Evolutionary conservation across 2,113 vertebrate species (phyloP).

Genomic region (Panthera tigris): DNA sequence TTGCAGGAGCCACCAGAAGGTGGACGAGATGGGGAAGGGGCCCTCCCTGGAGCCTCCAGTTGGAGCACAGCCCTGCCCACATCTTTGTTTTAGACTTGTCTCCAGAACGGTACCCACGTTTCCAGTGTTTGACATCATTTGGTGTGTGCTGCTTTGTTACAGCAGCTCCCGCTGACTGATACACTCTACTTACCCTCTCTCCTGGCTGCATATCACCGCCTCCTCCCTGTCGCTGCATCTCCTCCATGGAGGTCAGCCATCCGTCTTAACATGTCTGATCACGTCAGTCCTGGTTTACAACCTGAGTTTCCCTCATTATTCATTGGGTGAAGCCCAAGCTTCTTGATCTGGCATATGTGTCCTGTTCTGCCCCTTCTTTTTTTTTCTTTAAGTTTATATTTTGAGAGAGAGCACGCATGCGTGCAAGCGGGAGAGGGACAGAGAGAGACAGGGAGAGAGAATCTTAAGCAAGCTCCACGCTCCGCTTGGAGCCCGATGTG

Average conservation of each 20-base stretch:
- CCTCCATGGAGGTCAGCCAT: neutral
- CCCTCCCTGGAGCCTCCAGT: accelerated
- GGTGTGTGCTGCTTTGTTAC: accelerated
- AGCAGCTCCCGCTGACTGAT: neutral
- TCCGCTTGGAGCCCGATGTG: no score
- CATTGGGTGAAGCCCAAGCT: neutral
- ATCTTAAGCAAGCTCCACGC: no score
- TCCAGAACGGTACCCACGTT: neutral
- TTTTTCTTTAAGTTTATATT: no score
- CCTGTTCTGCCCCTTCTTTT: no score
- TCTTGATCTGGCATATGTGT: neutral
- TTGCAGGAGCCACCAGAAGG: neutral
- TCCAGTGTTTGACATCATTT: no score
- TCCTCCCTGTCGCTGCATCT: neutral
- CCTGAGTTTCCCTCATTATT: no score
- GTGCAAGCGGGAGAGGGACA: no score
- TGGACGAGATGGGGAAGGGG: no score
- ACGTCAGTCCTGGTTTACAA: accelerated
- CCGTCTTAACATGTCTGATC: neutral
- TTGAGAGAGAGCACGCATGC: accelerated
- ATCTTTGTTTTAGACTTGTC: neutral
- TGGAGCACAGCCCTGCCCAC: neutral
- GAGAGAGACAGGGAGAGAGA: no score
- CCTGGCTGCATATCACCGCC: neutral
- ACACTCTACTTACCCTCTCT: neutral